Percentiles rank a stretch among this genome's conserved stretches.
These are phyloP conservation scores for Psittacula echo DNA, from an alignment of 2,797 vertebrate species.

Conservation along the genomic window DNA sequence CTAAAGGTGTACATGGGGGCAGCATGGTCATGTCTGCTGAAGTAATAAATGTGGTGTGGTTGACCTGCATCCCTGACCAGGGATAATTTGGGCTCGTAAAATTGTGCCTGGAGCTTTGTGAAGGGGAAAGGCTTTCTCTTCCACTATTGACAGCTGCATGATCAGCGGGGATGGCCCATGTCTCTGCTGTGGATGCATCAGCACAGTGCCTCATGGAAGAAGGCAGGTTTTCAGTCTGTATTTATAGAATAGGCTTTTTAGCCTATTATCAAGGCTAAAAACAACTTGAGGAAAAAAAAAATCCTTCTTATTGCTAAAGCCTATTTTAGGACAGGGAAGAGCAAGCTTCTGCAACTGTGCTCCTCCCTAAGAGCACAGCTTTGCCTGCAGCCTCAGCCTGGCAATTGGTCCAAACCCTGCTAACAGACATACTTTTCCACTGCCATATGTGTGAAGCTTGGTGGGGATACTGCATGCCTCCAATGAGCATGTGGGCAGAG, in stretches of 20 bases:
- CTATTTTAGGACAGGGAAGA: neutral
- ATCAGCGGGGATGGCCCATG: neutral
- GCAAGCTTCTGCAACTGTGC: neutral
- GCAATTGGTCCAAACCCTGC: neutral
- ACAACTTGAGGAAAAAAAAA: neutral
- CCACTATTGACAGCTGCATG: accelerated
- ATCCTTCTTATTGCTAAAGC: neutral
- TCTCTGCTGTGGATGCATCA: neutral
- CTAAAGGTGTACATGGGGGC: neutral
- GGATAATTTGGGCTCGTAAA: accelerated
- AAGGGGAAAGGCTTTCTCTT: neutral
- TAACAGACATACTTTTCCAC: accelerated
- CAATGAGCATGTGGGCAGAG: accelerated
- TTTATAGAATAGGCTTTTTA: neutral
- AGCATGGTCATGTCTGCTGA: accelerated
- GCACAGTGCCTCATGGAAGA: neutral
- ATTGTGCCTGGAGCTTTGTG: neutral
- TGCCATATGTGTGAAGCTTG: accelerated
- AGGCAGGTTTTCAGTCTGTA: neutral
- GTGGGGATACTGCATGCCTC: neutral
- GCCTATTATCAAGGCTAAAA: neutral
- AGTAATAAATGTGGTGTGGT: neutral
- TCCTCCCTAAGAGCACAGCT: accelerated
- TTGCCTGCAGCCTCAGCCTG: neutral
- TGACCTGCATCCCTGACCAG: neutral